A percentile compares a stretch with the other conserved stretches of the same genome.
These are phyloP conservation scores for Struthio camelus DNA, from an alignment of 2,113 vertebrate genomes.

Conservation along the genomic window DNA sequence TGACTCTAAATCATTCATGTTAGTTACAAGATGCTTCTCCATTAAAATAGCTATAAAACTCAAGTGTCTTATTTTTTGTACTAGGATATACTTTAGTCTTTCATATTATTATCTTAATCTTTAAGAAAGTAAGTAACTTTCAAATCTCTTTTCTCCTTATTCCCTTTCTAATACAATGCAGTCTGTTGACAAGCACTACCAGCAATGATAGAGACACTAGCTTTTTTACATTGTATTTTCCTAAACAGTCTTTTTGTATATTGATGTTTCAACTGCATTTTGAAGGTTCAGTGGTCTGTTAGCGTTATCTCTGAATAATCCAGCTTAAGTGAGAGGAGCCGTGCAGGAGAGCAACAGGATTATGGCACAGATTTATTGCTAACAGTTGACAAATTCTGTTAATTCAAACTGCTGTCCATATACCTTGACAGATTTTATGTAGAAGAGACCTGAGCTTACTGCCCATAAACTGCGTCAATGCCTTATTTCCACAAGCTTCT, in stretches of 20 bases:
- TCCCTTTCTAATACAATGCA: neutral
- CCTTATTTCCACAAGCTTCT: neutral
- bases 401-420: neutral
- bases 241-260: neutral
- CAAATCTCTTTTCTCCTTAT: neutral
- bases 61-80: neutral
- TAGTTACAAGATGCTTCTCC: neutral
- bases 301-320: neutral
- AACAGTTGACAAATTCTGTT: conserved; percentile 12
- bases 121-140: neutral
- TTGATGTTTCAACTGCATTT: neutral
- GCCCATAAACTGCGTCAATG: neutral
- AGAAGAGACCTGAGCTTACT: neutral
- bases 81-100: neutral
- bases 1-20: neutral
- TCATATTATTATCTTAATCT: neutral
- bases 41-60: neutral
- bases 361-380: neutral
- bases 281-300: neutral
- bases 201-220: neutral
- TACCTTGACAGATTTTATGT: neutral
- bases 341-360: neutral
- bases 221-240: neutral
- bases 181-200: neutral
- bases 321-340: neutral